phyloP scores from a whole-genome alignment of 2,113 vertebrate species.

The Lepus europaeus region DNA sequence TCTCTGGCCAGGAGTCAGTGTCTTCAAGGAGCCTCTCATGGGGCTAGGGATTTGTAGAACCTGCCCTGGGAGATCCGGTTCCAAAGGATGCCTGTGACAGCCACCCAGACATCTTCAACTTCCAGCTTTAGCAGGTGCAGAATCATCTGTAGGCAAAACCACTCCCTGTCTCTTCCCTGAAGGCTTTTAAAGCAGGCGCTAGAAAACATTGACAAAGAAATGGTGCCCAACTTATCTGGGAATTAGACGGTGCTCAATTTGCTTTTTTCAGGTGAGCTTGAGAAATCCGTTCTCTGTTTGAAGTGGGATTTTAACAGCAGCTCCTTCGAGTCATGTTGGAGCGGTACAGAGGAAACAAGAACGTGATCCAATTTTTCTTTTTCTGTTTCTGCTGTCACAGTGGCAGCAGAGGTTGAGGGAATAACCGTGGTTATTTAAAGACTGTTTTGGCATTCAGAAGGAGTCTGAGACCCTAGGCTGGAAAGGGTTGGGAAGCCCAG shows the following conservation, averaged over 20 bases:
- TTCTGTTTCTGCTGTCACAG: constrained; percentile 34
- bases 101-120: background rate
- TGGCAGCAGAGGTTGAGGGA: background rate
- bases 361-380: constrained; percentile 26
- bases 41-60: background rate
- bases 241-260: constrained; percentile 30
- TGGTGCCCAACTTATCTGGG: background rate
- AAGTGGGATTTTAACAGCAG: background rate
- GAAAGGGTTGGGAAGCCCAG: constrained; percentile 13
- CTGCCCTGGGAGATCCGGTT: background rate
- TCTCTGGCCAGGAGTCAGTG: background rate
- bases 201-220: constrained; percentile 55
- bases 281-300: constrained; percentile 34
- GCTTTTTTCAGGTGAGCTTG: constrained; percentile 25
- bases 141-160: background rate
- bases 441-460: constrained; percentile 9
- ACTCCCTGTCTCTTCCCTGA: background rate
- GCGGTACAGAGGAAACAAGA: constrained; percentile 34
- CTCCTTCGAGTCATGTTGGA: constrained; percentile 12
- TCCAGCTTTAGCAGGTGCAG: background rate
- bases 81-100: background rate
- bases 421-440: constrained; percentile 48
- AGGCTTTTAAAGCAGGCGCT: constrained; percentile 41
- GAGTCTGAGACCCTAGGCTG: constrained; percentile 3
- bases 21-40: background rate